Conservation (phyloP, 1,140 invertebrate genomes). For the Diuraphis noxia region DNA sequence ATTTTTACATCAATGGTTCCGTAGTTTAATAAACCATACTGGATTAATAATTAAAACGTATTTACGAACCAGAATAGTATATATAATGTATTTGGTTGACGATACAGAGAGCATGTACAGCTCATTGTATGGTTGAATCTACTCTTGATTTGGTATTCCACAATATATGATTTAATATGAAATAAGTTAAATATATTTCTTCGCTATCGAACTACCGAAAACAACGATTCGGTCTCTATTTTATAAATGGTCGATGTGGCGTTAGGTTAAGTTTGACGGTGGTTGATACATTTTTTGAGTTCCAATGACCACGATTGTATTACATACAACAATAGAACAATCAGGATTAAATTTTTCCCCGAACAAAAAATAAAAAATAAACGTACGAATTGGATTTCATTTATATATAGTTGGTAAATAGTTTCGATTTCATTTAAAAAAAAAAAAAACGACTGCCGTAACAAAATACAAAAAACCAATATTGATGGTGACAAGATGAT, state of each 20-base stretch:
- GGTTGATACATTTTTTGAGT: neutral
- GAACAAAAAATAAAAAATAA: neutral
- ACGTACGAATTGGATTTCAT: neutral
- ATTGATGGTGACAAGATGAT: neutral
- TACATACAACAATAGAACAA: neutral
- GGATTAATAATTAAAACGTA: neutral
- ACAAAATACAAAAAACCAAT: neutral
- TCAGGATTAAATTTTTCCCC: neutral
- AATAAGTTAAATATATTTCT: neutral
- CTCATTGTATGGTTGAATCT: neutral
- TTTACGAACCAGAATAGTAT: neutral
- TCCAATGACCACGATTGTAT: neutral
- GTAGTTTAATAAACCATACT: neutral
- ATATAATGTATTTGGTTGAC: neutral
- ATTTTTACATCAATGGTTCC: neutral
- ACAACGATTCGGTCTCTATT: neutral
- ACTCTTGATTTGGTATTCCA: neutral
- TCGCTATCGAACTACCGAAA: neutral
- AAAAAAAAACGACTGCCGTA: neutral
- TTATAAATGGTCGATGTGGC: neutral
- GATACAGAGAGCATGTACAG: neutral
- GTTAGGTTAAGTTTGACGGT: neutral
- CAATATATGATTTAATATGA: neutral
- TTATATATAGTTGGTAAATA: neutral
- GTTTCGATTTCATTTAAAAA: neutral